Conservation (phyloP, 2,888 invertebrate species). For the Cataglyphis altisquamis region DNA sequence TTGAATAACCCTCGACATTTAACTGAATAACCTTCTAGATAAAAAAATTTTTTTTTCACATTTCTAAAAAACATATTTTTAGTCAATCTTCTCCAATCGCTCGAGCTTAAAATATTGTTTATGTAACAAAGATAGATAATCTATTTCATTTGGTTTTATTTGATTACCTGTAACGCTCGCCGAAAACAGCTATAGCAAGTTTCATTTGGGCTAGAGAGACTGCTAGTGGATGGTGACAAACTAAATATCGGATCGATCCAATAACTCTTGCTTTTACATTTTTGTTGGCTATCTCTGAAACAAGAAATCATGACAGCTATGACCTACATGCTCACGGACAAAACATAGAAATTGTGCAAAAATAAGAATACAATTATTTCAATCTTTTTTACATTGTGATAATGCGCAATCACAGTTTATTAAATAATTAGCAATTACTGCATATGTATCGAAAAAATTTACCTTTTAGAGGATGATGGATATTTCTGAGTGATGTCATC, state of each 20-base stretch:
- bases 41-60: neutral
- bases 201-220: constrained; percentile 96
- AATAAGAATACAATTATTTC: neutral
- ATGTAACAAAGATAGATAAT: neutral
- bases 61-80: neutral
- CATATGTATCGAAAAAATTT: neutral
- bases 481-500: constrained; percentile 75
- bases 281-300: constrained; percentile 85
- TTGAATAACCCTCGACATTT: constrained; percentile 11
- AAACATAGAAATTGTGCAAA: neutral
- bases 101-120: constrained; percentile 8
- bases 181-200: constrained; percentile 97
- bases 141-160: constrained; percentile 19
- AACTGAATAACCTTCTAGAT: neutral
- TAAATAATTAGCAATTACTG: neutral
- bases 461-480: constrained; percentile 76
- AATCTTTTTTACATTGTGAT: neutral
- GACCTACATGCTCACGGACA: constrained; percentile 18
- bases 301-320: constrained; percentile 40
- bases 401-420: neutral
- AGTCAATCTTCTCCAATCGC: neutral
- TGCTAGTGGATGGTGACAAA: constrained; percentile 92
- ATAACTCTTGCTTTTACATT: constrained; percentile 87
- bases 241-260: constrained; percentile 89
- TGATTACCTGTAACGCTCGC: constrained; percentile 91